Conservation (phyloP, 2,113 vertebrate species). For the Actinemys pallida region DNA sequence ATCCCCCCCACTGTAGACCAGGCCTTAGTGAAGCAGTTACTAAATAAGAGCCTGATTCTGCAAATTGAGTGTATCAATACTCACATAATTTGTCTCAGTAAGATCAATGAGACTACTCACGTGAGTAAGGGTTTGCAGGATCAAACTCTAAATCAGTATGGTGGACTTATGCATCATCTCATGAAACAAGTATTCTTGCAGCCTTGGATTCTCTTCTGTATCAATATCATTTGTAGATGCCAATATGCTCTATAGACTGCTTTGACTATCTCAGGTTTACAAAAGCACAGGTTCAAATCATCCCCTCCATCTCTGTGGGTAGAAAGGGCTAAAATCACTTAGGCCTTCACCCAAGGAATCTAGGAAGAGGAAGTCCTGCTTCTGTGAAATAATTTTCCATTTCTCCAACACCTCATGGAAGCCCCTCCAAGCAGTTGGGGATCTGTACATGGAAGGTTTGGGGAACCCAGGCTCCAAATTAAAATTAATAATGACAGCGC, state of each 20-base stretch:
- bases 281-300: rapidly evolving
- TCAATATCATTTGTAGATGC: neutral
- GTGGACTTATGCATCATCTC: neutral
- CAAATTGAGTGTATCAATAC: neutral
- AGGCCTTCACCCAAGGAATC: neutral
- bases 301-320: neutral
- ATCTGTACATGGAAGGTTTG: neutral
- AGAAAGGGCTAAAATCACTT: neutral
- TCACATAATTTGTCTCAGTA: neutral
- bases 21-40: neutral
- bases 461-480: neutral
- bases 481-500: neutral
- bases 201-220: neutral
- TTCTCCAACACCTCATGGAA: neutral
- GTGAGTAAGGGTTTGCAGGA: neutral
- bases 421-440: neutral
- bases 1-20: no score
- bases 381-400: neutral
- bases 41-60: neutral
- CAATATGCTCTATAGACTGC: neutral
- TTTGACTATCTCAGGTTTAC: neutral
- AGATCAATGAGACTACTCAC: neutral
- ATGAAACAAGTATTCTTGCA: neutral
- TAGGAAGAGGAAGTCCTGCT: neutral
- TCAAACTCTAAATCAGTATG: neutral